These are phyloP conservation scores for Lycia hirtaria DNA, from an alignment of 2,888 invertebrate species.

Conservation along the genomic window DNA sequence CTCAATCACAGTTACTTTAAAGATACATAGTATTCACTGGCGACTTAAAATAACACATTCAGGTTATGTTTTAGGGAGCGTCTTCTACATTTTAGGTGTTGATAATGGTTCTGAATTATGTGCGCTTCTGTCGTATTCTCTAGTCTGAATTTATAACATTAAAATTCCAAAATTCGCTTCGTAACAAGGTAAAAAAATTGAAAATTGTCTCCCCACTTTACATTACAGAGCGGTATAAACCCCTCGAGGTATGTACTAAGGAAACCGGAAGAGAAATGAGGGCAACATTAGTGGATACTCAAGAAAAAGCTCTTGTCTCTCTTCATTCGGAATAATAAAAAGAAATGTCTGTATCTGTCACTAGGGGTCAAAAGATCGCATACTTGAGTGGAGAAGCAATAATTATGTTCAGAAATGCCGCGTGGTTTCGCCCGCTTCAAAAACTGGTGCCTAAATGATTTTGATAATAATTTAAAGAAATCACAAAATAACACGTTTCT, in stretches of 20 bases:
- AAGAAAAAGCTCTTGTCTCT: conserved; percentile 21
- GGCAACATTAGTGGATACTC: conserved; percentile 29
- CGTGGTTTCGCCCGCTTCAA: too few relatives aligned
- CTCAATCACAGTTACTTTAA: too few relatives aligned
- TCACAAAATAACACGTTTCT: too few relatives aligned
- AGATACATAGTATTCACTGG: too few relatives aligned
- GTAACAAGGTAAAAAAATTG: background rate
- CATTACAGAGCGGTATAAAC: conserved; percentile 4
- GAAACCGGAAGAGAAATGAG: conserved; percentile 20
- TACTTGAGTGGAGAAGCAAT: background rate
- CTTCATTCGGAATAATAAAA: conserved; percentile 29
- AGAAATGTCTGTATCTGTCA: conserved; percentile 25
- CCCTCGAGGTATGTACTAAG: conserved; percentile 13
- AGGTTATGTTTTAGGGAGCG: too few relatives aligned
- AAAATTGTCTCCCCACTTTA: background rate
- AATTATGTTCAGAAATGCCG: background rate
- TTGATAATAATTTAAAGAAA: too few relatives aligned
- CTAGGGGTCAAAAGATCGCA: conserved; percentile 5
- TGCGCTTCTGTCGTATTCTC: too few relatives aligned
- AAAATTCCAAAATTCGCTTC: background rate
- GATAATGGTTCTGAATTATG: too few relatives aligned
- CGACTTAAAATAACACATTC: too few relatives aligned
- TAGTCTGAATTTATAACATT: too few relatives aligned
- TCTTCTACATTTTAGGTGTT: too few relatives aligned
- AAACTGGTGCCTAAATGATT: too few relatives aligned